Conservation (phyloP, 2,113 vertebrate genomes). For the Mirounga angustirostris region DNA sequence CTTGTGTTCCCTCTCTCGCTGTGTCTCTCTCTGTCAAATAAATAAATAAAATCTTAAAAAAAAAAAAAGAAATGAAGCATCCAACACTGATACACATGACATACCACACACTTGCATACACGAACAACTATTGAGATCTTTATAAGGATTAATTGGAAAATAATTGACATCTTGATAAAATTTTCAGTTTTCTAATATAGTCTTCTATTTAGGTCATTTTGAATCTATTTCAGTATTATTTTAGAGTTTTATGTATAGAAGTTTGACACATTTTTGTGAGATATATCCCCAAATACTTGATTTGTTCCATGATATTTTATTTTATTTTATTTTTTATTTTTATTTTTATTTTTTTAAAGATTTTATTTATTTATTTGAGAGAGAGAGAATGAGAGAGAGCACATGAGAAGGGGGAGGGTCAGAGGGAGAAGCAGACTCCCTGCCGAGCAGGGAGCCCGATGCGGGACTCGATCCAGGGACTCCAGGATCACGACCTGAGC, state of each 20-base stretch:
- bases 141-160: neutral
- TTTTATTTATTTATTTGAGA: no score
- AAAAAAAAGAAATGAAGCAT: neutral
- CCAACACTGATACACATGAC: neutral
- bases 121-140: neutral
- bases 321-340: no score
- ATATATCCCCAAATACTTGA: neutral
- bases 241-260: neutral
- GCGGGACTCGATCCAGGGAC: no score
- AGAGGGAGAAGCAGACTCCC: no score
- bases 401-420: no score
- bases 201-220: neutral
- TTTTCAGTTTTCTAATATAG: neutral
- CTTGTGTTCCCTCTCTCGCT: no score
- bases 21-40: no score
- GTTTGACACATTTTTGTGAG: neutral
- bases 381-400: no score
- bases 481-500: no score
- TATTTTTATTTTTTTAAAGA: no score
- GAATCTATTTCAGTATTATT: neutral
- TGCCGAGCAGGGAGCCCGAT: no score
- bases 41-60: no score
- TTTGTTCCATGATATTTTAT: neutral
- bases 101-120: neutral
- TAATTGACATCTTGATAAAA: neutral